phyloP scores from a whole-genome alignment of 2,797 vertebrate genomes.

The Bradypus variegatus region DNA sequence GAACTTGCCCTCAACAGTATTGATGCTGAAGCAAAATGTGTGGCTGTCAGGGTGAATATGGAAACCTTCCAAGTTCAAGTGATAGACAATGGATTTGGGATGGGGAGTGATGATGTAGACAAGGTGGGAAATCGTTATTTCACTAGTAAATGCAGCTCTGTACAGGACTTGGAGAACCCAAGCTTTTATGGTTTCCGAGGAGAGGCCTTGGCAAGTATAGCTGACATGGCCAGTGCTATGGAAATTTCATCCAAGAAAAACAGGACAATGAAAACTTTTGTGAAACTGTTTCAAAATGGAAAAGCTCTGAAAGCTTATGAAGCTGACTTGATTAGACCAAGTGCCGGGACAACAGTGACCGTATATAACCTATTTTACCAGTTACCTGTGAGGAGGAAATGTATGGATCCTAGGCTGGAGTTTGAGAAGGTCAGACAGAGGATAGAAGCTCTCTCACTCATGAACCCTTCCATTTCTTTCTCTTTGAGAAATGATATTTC shows the following conservation, averaged over 20 bases:
- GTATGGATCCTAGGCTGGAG: constrained; percentile 84
- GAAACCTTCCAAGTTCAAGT: constrained; percentile 91
- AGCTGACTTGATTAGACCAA: constrained; percentile 81
- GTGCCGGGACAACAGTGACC: constrained; percentile 86
- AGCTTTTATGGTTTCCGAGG: constrained; percentile 89
- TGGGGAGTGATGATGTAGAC: constrained; percentile 81
- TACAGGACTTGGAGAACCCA: constrained; percentile 84
- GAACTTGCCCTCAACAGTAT: constrained; percentile 92
- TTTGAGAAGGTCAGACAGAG: constrained; percentile 88
- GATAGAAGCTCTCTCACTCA: constrained; percentile 86
- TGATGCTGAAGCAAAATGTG: constrained; percentile 88
- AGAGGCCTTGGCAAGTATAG: constrained; percentile 91
- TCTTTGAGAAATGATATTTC: constrained; percentile 88
- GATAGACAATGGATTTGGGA: constrained; percentile 89
- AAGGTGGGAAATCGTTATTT: constrained; percentile 82
- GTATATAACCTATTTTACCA: constrained; percentile 90
- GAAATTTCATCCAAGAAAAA: constrained; percentile 87
- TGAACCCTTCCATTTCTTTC: constrained; percentile 91
- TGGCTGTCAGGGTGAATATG: constrained; percentile 87
- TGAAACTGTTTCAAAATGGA: constrained; percentile 86
- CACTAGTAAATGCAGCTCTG: constrained; percentile 88
- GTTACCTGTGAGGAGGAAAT: constrained; percentile 89
- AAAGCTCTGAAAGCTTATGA: constrained; percentile 78
- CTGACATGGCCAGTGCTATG: constrained; percentile 80
- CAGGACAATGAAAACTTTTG: constrained; percentile 79